Conservation (phyloP, 2,888 invertebrate species). For the Zeuzera pyrina region DNA sequence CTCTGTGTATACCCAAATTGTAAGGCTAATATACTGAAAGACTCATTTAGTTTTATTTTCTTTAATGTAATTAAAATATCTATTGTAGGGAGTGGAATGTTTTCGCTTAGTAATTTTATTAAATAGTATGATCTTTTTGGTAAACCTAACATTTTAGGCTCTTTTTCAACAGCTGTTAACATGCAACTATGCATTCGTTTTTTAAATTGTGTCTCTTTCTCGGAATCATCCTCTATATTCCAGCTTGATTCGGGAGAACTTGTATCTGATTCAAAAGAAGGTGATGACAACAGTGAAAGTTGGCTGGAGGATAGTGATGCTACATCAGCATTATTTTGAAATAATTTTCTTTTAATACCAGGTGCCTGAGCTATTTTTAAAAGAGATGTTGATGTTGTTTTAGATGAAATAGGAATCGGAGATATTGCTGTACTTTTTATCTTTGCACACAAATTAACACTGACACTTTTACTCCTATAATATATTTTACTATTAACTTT, state of each 20-base stretch:
- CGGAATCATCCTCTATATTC: slow-evolving; percentile 1
- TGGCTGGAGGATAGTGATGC: neutral
- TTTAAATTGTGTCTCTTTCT: neutral
- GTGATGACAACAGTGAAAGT: neutral
- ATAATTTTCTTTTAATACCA: too few relatives aligned
- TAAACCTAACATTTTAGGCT: slow-evolving; percentile 1
- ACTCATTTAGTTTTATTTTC: slow-evolving; percentile 6
- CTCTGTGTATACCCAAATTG: slow-evolving; percentile 5
- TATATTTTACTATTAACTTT: too few relatives aligned
- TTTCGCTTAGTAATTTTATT: slow-evolving; percentile 4
- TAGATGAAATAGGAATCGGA: too few relatives aligned
- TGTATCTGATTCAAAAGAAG: neutral
- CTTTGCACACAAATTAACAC: too few relatives aligned
- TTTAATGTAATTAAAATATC: slow-evolving; percentile 5
- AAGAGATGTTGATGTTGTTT: too few relatives aligned
- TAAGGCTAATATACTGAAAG: slow-evolving; percentile 4
- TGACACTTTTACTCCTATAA: too few relatives aligned
- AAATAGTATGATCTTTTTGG: slow-evolving; percentile 4
- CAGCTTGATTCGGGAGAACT: slow-evolving; percentile 1
- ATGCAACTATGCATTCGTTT: neutral
- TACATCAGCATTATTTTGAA: too few relatives aligned
- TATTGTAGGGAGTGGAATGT: slow-evolving; percentile 2
- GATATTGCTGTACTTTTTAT: too few relatives aligned
- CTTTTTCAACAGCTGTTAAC: slow-evolving; percentile 1
- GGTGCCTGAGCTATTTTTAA: too few relatives aligned